Base-by-base conservation (phyloP, 2,888 invertebrate species). In the Macrophya annulata region DNA sequence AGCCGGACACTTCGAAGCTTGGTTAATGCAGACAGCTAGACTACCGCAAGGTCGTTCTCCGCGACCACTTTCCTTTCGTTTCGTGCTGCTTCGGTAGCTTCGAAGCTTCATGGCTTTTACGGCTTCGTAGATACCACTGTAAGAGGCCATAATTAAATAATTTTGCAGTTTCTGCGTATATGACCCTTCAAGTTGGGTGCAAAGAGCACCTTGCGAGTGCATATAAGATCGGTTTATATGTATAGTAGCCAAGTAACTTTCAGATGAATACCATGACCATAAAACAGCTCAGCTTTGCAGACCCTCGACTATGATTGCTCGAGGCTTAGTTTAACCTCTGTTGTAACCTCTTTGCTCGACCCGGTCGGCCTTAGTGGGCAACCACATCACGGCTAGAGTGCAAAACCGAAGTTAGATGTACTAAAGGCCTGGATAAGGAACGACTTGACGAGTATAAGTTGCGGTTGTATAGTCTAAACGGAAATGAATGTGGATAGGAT, bases 21-120 rank as follows among this genome's bases (percentile, higher is more conserved):
- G 51, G 51, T 40, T 48, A 83, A 83, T 83, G 62, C 68, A 59
- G 71, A 83, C 62, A 81, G 81, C 83, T 83, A 68, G 68, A 83
- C 68, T 68, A 48, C 83, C 68, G 83, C 83, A 83, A 83, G 83
- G 83, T 83, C 83, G 83, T 83, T 83, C 37, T 71, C n/a, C 21
- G 83, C 68, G 68, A 83, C 83, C 83, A 83, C 83, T 83, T 83
- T 83, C 83, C 68, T 83, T 83, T 83, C 83, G 12, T 65, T 83
- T 83, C 68, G 83, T 43, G 83, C 71, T 83, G 81, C 81, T 62
- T 81, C 81, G 81, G 59, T 81, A 81, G 59, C 62, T 81, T 81
- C 81, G 81, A 43, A 51, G 40, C 45, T 81, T 59, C 40, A 62
- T 43, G 81, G 25, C 62, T 43, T 21, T 81, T n/a, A n/a, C 25